Conservation (phyloP, 2,797 vertebrate species). For the Remorina albescens region DNA sequence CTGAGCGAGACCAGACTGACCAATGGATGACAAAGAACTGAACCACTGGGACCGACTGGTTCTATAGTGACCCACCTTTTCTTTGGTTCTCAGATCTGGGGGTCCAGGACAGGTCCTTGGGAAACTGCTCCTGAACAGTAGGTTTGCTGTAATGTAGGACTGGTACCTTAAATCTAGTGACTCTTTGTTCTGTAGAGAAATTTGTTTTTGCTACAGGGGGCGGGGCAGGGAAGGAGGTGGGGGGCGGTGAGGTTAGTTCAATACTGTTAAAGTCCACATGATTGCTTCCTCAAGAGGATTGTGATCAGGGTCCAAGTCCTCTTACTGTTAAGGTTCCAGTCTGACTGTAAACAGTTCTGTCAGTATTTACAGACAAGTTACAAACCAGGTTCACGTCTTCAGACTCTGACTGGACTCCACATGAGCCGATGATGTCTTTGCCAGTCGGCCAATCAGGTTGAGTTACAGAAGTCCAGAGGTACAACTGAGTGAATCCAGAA, state of each 20-base stretch:
- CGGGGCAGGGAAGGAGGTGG: too few species aligned
- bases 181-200: constrained; percentile 27
- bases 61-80: too few species aligned
- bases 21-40: too few species aligned
- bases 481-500: not conserved
- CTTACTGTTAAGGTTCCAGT: constrained; percentile 23
- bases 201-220: constrained; percentile 52
- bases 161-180: constrained; percentile 60
- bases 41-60: too few species aligned
- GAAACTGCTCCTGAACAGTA: constrained; percentile 36
- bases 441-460: constrained; percentile 8
- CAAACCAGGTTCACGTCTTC: constrained; percentile 11
- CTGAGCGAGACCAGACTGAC: too few species aligned
- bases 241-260: constrained; percentile 23
- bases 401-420: not conserved
- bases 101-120: not conserved
- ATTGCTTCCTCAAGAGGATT: constrained; percentile 24
- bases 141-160: constrained; percentile 20
- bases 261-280: constrained; percentile 54
- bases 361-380: constrained; percentile 43
- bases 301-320: constrained; percentile 7
- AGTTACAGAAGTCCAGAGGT: not conserved
- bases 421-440: not conserved
- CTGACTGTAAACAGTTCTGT: constrained; percentile 3
- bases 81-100: too few species aligned